phyloP scores from a whole-genome alignment of 2,888 invertebrate species.

The Melanchra persicariae region DNA sequence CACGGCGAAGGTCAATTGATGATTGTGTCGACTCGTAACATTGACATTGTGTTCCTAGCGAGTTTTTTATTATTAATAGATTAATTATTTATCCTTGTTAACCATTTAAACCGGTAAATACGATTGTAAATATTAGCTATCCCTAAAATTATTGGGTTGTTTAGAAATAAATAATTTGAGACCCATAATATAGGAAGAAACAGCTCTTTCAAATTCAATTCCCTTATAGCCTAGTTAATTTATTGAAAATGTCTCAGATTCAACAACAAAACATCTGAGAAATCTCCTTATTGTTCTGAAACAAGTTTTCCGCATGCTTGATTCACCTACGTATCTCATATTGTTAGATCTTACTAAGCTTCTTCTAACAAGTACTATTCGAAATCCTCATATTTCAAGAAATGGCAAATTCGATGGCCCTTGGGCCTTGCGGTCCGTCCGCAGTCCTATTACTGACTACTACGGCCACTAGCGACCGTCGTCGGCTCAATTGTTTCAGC shows the following conservation, averaged over 20 bases:
- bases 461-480: slow-evolving; percentile 72
- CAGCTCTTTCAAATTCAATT: not conserved
- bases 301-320: slow-evolving; percentile 16
- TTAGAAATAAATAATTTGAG: not conserved
- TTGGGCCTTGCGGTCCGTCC: slow-evolving; percentile 20
- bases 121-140: slow-evolving; percentile 6
- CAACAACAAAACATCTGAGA: too few species aligned
- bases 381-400: slow-evolving; percentile 21
- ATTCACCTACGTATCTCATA: slow-evolving; percentile 2
- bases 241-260: too few species aligned
- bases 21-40: slow-evolving; percentile 57
- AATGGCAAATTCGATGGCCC: slow-evolving; percentile 19
- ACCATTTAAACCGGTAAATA: not conserved
- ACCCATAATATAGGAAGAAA: not conserved
- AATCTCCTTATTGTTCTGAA: not conserved
- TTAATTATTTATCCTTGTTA: slow-evolving; percentile 41
- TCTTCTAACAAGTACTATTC: slow-evolving; percentile 16
- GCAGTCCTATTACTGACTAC: slow-evolving; percentile 41
- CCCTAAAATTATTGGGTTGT: not conserved
- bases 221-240: too few species aligned
- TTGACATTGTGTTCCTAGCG: slow-evolving; percentile 61
- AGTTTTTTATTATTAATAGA: slow-evolving; percentile 41
- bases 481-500: slow-evolving; percentile 82
- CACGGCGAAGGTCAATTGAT: slow-evolving; percentile 59
- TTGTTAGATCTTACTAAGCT: not conserved